Evolutionary conservation across 2,797 vertebrate genomes (phyloP).

Genomic region (Novumbra hubbsi): DNA sequence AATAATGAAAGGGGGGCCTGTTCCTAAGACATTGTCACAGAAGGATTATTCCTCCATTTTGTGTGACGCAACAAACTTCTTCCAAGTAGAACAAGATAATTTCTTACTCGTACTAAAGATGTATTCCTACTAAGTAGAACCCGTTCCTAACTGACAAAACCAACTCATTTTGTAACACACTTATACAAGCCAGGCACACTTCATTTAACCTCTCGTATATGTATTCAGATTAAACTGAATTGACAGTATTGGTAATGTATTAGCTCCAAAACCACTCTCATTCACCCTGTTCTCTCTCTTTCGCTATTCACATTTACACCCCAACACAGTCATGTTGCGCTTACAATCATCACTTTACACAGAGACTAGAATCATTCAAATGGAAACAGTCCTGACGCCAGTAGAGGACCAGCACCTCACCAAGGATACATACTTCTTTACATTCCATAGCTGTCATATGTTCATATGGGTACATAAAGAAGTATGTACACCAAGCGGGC

Average conservation of each 20-base stretch:
- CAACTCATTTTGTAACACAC: background rate
- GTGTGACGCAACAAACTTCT: conserved; percentile 4
- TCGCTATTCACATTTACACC: conserved; percentile 34
- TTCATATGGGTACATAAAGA: conserved; percentile 99
- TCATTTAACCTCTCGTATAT: background rate
- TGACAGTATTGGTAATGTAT: conserved; percentile 74
- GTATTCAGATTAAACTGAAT: background rate
- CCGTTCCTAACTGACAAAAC: background rate
- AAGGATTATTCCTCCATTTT: conserved; percentile 23
- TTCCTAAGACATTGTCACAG: conserved; percentile 52
- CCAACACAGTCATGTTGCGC: conserved; percentile 41
- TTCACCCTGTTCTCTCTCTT: conserved; percentile 21
- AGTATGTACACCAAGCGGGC: conserved; percentile 98
- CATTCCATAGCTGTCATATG: conserved; percentile 99
- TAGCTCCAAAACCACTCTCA: conserved; percentile 54
- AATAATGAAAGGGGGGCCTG: conserved; percentile 60
- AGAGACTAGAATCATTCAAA: conserved; percentile 10
- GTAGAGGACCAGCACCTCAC: conserved; percentile 79
- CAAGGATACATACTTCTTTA: conserved; percentile 99
- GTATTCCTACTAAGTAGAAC: background rate
- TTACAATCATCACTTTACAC: conserved; percentile 42
- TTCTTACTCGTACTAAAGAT: background rate
- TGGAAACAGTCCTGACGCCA: conserved; percentile 41
- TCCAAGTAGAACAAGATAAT: conserved; percentile 8
- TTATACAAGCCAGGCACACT: background rate